phyloP scores from a whole-genome alignment of 1,140 invertebrate genomes.

The Pygmarrhopalites habei region DNA sequence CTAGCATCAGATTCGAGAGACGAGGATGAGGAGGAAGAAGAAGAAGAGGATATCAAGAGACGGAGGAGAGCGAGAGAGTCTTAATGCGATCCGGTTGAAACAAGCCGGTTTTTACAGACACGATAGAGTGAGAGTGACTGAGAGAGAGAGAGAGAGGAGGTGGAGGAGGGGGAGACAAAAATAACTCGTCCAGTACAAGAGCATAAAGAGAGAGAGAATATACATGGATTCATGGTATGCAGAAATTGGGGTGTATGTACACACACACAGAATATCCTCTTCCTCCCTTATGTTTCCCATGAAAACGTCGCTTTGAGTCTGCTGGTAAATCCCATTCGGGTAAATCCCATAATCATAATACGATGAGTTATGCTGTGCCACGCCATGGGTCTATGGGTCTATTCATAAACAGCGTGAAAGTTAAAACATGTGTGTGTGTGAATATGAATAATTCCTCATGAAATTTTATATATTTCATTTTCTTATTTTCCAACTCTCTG shows the following conservation, averaged over 20 bases:
- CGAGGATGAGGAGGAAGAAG: too few relatives aligned
- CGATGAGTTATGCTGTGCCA: constrained; percentile 7
- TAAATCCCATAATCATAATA: constrained; percentile 15
- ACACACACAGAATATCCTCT: too few relatives aligned
- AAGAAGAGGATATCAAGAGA: too few relatives aligned
- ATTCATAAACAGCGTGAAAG: constrained; percentile 13
- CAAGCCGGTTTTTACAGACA: too few relatives aligned
- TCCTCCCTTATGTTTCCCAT: constrained; percentile 3
- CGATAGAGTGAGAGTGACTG: too few relatives aligned
- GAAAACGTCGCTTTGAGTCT: constrained; percentile 12
- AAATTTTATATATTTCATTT: background rate
- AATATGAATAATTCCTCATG: constrained; percentile 9
- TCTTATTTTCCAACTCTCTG: background rate
- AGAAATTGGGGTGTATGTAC: too few relatives aligned
- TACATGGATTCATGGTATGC: too few relatives aligned
- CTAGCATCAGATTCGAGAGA: too few relatives aligned
- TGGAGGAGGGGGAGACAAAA: background rate
- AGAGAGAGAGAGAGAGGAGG: too few relatives aligned
- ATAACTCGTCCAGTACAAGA: constrained; percentile 5
- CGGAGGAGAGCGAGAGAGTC: too few relatives aligned
- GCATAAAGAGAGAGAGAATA: constrained; percentile 5
- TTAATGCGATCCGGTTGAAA: too few relatives aligned
- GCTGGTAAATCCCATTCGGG: background rate
- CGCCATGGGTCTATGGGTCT: background rate
- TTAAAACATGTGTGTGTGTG: constrained; percentile 15